Conservation (phyloP, 2,888 invertebrate species). For the Lithophane semibrunnea region DNA sequence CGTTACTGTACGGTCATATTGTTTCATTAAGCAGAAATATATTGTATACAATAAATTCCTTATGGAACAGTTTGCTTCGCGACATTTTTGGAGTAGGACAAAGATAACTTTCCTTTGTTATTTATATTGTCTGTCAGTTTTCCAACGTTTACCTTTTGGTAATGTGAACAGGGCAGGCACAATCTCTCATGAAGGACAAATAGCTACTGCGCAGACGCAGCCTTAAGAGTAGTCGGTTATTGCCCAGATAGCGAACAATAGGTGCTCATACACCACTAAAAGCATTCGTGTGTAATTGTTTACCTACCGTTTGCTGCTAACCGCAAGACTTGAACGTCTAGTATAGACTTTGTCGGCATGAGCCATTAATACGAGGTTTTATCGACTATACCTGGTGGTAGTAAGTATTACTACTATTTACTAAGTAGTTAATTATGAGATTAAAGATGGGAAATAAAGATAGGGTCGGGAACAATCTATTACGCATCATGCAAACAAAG, state of each 20-base stretch:
- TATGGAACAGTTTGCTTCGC: conserved; percentile 38
- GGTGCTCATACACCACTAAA: conserved; percentile 78
- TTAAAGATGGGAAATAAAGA: conserved; percentile 5
- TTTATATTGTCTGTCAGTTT: conserved; percentile 50
- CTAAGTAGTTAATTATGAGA: conserved; percentile 11
- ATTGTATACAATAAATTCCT: conserved; percentile 70
- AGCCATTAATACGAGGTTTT: conserved; percentile 47
- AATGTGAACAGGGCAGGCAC: conserved; percentile 60
- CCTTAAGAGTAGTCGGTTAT: conserved; percentile 70
- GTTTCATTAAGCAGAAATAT: conserved; percentile 70
- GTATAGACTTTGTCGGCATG: conserved; percentile 61
- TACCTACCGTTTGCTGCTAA: conserved; percentile 74
- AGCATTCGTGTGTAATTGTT: conserved; percentile 81
- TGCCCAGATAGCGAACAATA: conserved; percentile 77
- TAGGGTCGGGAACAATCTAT: conserved; percentile 5
- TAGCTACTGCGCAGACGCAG: conserved; percentile 63
- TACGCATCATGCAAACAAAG: conserved; percentile 38
- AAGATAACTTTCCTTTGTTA: conserved; percentile 67
- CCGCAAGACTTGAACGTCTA: conserved; percentile 69
- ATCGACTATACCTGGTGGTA: conserved; percentile 32
- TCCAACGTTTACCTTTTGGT: conserved; percentile 28
- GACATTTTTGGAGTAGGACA: conserved; percentile 71
- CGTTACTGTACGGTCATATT: conserved; percentile 69
- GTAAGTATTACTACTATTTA: conserved; percentile 20
- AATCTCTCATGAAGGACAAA: conserved; percentile 72